Evolutionary conservation across 1,140 invertebrate genomes (phyloP), one percentile per base, ranked within the genome.

Genomic region (Planococcus citri): DNA sequence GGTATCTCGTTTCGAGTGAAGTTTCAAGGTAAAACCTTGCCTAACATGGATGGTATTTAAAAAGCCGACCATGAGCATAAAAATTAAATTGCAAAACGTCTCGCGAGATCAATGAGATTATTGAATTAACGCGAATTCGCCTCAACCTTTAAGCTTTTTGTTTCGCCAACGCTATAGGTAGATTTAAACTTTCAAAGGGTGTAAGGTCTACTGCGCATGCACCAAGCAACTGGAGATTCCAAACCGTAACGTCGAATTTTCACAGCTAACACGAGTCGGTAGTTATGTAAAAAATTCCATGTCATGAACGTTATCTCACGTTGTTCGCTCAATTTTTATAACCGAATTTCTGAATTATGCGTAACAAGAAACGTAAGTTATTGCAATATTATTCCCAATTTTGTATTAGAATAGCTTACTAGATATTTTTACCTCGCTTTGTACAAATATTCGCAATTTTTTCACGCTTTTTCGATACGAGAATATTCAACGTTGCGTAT

Each of bases 271-370:
- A 17, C 10, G 41, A 51, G 41, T 51, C n/a, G 41, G 41, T 20
- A 51, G 41, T 51, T 51, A n/a, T 20, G 41, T 51, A 20, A 51
- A 37, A n/a, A 51, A 51, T 51, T 51, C 17, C 41, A n/a, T 51
- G 41, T 51, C 41, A 51, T 51, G 41, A 51, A 51, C 41, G 41
- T 51, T 51, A 51, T 51, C 41, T 51, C n/a, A 51, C 41, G 41
- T 51, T 51, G 41, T 20, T 51, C 41, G 41, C 41, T 51, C 41
- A 51, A 51, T 51, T 51, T 51, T 51, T 51, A 17, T 20, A 51
- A 51, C 41, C 41, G 17, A 51, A 9, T 51, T 20, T 6, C 6
- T 51, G 41, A 51, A 51, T 51, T 51, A 51, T 51, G 41, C 41
- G 41, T 51, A 51, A 20, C 41, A 51, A 51, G 17, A 51, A 51